A percentile compares a stretch with the other conserved stretches of the same genome.
These are phyloP conservation scores for Cryptotis parvus DNA, from an alignment of 2,113 vertebrate genomes.

Conservation along the genomic window DNA sequence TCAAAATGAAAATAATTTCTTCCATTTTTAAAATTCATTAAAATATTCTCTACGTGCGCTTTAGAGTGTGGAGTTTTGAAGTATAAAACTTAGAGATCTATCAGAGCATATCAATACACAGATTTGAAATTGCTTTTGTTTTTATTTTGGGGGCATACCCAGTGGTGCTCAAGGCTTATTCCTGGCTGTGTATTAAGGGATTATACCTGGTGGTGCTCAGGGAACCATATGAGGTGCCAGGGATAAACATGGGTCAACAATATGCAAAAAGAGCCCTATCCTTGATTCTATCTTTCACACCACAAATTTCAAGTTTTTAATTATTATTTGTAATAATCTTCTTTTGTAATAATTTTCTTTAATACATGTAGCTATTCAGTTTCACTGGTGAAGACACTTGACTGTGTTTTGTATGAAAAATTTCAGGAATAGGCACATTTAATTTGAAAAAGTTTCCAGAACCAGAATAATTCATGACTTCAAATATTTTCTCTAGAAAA, in stretches of 20 bases:
- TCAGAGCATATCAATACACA: not conserved
- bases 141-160: not conserved
- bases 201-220: no score
- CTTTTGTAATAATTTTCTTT: no score
- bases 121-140: not conserved
- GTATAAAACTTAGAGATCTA: not conserved
- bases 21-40: not conserved
- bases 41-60: not conserved
- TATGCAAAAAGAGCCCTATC: no score
- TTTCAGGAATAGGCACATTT: not conserved
- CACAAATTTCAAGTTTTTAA: no score
- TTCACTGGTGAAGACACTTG: not conserved
- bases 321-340: no score
- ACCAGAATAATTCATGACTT: not conserved
- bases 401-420: not conserved
- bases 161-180: no score
- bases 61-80: not conserved
- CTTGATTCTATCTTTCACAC: no score
- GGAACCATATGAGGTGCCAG: no score
- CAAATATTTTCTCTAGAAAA: constrained; percentile 17
- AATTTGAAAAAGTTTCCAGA: not conserved
- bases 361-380: not conserved
- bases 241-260: no score
- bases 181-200: no score
- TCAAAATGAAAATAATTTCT: not conserved